A percentile compares a stretch with the other conserved stretches of the same genome.
phyloP scores from a whole-genome alignment of 2,888 invertebrate genomes.

The Caenorhabditis sulstoni region DNA sequence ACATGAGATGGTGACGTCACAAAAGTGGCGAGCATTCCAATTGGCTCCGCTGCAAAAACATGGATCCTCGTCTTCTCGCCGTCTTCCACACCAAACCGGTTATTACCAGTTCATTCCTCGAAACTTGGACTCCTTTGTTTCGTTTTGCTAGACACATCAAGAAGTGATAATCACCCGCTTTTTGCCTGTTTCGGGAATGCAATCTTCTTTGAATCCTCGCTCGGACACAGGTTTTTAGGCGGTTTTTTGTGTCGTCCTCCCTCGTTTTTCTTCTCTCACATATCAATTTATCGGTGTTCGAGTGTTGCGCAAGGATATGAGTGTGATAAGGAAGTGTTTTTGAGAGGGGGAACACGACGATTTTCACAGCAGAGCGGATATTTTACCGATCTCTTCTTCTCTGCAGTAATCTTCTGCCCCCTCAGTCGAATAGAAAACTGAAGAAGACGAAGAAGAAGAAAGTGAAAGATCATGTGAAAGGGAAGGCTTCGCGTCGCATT shows the following conservation, averaged over 20 bases:
- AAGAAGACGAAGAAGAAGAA: no score
- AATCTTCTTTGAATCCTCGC: constrained; percentile 13
- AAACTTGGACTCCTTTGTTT: not conserved
- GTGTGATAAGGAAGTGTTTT: constrained; percentile 30
- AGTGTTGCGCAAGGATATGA: constrained; percentile 26
- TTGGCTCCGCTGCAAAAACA: constrained; percentile 21
- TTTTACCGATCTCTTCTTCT: constrained; percentile 5
- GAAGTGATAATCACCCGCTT: constrained; percentile 14
- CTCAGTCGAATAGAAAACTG: not conserved
- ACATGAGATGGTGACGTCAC: constrained; percentile 21
- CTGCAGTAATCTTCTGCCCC: constrained; percentile 32
- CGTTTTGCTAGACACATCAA: not conserved
- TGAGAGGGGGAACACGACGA: not conserved
- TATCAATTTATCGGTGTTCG: constrained; percentile 10
- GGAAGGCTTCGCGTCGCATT: not conserved
- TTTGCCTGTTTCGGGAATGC: constrained; percentile 20
- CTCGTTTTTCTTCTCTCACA: not conserved
- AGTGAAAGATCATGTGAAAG: constrained; percentile 40
- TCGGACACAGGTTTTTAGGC: constrained; percentile 26
- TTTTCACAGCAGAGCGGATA: not conserved
- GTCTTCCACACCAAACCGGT: not conserved
- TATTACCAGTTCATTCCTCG: not conserved
- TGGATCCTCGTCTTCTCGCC: not conserved
- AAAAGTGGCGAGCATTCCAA: constrained; percentile 7
- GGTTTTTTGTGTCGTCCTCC: no score